Evolutionary conservation across 1,140 invertebrate species (phyloP).

Genomic region (Drosophila watanabei): DNA sequence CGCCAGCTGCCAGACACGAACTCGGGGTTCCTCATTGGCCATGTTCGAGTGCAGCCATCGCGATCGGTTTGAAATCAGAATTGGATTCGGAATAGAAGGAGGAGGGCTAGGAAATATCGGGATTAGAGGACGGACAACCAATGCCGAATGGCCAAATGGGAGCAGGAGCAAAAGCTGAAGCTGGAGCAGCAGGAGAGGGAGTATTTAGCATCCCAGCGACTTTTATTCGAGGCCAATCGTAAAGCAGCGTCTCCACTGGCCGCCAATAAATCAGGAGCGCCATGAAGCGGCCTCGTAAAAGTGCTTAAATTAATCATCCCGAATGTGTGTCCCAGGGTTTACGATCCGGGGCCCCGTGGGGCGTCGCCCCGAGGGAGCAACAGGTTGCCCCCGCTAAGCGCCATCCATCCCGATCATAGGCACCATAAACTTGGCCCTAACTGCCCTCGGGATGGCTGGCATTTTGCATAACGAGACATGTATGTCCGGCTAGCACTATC

Average conservation of each 20-base stretch:
- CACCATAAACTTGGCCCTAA: conserved; percentile 57
- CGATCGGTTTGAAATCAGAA: conserved; percentile 24
- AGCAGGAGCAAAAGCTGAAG: not conserved
- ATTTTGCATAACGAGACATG: conserved; percentile 74
- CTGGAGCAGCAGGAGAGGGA: not conserved
- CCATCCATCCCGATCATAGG: conserved; percentile 47
- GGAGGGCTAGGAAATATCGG: not conserved
- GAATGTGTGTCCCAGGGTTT: conserved; percentile 78
- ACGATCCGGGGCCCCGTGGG: conserved; percentile 63
- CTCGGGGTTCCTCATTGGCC: conserved; percentile 29
- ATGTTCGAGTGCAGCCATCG: conserved; percentile 36
- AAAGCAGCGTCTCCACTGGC: conserved; percentile 58
- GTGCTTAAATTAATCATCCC: conserved; percentile 85
- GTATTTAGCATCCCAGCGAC: conserved; percentile 23
- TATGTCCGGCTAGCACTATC: conserved; percentile 49
- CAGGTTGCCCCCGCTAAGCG: conserved; percentile 67
- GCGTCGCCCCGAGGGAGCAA: conserved; percentile 52
- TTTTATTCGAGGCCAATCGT: conserved; percentile 62
- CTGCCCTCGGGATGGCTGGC: conserved; percentile 56
- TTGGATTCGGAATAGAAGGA: conserved; percentile 17
- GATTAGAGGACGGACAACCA: conserved; percentile 9
- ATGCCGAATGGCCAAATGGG: conserved; percentile 15
- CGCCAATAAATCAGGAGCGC: conserved; percentile 79
- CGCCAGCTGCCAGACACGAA: conserved; percentile 57
- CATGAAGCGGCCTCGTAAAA: conserved; percentile 84